Base-by-base conservation (phyloP, 2,797 vertebrate genomes). In the Leontocebus nigricollis region DNA sequence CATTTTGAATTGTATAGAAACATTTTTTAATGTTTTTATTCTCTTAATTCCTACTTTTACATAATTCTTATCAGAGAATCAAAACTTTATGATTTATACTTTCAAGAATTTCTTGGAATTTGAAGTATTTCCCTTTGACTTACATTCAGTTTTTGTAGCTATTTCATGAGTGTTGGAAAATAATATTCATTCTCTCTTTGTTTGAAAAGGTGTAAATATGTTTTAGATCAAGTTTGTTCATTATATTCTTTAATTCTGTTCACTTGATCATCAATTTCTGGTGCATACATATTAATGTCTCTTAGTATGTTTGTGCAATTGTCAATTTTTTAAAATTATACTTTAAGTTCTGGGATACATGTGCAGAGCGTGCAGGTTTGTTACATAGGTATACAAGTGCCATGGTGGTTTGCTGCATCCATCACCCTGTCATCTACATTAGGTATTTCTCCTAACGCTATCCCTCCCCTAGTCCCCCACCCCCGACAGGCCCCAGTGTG, bases 91-190 rank as follows among this genome's bases (percentile, higher is more conserved):
- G 48, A 87, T 88, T 91, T 89, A 15, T 77, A 44, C 30, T 90
- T 82, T 95, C 41, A 93, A 95, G 22, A 70, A 73, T 70, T 82
- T 90, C 27, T 87, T 90, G 27, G 52, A 95, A 90, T 93, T 61
- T 50, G 64, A 81, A 46, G 41, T 44, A 44, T 92, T 87, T 87
- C 17, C 90, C 13, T 94, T 87, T 82, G 13, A 86, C n/a, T 83
- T 90, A 52, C 33, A 17, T 67, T 76, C 24, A 76, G 26, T 82
- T 81, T 95, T 82, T 76, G 12, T 77, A 87, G 19, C 15, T 90
- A 27, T 95, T 87, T 26, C 44, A 41, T 27, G 24, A 24, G 14
- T 88, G 10, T 22, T 93, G 79, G 76, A 82, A 93, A 82, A 82
- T 44, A 76, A 87, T 15, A 19, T 55, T 1, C 4, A 24, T 81